Base-by-base conservation (phyloP, 2,888 invertebrate genomes). In the Coelinius sp. region DNA sequence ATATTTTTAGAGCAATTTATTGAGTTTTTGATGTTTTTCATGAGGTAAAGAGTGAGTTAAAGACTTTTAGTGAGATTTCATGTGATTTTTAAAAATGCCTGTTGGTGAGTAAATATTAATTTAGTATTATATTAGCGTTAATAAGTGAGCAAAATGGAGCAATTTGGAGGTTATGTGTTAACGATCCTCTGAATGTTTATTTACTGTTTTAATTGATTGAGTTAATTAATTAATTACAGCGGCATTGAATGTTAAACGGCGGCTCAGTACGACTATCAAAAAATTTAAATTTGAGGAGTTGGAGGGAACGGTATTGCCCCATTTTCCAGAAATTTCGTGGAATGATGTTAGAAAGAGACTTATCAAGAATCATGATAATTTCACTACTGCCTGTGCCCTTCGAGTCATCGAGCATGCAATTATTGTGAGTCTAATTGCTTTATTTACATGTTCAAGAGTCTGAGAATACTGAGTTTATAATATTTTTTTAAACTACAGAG, bases 201-300 rank as follows among this genome's bases (percentile, higher is more conserved):
- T 27, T 31, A 1, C 7, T 31, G 7, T 27, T 49, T n/a, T n/a
- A n/a, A 7, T 1, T 65, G 2, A 25, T 17, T 1, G 3, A 49
- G 20, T 35, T 44, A 20, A 46, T 62, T 62, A 8, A n/a, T 25
- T 25, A 25, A 25, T 53, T 53, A 2, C 14, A 70, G 24, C 63
- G 75, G 69, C 72, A 7, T 31, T 52, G 6, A 62, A 62, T 17
- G 24, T 76, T 1, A 73, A 72, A 62, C 76, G 71, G 5, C 70
- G 74, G 14, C 69, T 84, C 20, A 27, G 14, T 10, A 74, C 7
- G 8, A 52, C 79, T n/a, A 79, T 84, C 24, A 80, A 75, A 70
- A 80, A 69, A 70, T 86, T 86, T 49, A 84, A 82, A 65, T 85
- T 86, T 64, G 82, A 83, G 20, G 86, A 86, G 73, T 71, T 85